Base-by-base conservation (phyloP, 2,888 invertebrate genomes). In the Drosophila emarginata region DNA sequence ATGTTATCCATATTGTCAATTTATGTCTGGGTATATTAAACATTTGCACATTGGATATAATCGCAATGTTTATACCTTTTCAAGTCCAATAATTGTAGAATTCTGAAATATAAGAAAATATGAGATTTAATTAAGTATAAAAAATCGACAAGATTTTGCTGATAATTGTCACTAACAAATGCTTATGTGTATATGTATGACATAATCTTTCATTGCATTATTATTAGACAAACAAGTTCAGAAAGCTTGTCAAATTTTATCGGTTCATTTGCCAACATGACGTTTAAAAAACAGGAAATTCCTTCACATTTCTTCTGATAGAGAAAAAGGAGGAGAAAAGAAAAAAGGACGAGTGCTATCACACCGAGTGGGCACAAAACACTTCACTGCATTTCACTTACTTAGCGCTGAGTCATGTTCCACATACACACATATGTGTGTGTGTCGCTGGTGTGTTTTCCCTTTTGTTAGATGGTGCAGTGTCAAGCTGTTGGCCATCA, bases 371-470 rank as follows among this genome's bases (percentile, higher is more conserved):
- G 39, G 21, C 45, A 18, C 45, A 45, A 36, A 61, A 63, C 56
- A 65, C 32, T 66, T 72, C 40, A 61, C 32, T 59, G 52, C 14
- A 26, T 51, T 64, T 53, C 69, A 67, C 79, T 74, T 69, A 70
- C 68, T 72, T 71, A 71, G 56, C 58, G 68, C 39, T 57, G 53
- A 70, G 74, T 64, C 64, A 64, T 39, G 54, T 54, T 54, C 32
- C 54, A 15, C 36, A 21, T 54, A 54, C 12, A 26, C 18, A 18
- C 52, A 14, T 28, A 59, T 26, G 53, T 62, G 14, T 62, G 76
- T 50, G 18, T 61, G 52, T 61, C 32, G 32, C 15, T n/a, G 52
- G 59, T 37, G 60, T 21, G 53, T 11, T 58, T 58, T 32, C 15
- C 28, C 52, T 64, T 57, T 40, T 60, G 63, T 36, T 14, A 32